Conservation (phyloP, 1,140 invertebrate species). For the Brachionus rotundiformis region DNA sequence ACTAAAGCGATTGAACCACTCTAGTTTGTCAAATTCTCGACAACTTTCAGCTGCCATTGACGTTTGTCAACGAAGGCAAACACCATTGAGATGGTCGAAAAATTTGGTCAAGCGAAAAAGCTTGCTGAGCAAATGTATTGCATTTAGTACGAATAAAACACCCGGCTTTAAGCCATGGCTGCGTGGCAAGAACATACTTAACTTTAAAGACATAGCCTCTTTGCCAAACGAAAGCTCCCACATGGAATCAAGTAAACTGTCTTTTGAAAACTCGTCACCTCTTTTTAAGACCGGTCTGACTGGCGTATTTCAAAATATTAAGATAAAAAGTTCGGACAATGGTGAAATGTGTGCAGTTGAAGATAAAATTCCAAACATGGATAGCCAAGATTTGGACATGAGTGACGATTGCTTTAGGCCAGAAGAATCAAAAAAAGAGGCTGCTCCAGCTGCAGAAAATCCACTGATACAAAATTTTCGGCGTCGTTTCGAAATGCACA, state of each 20-base stretch:
- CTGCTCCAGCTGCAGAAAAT: not conserved
- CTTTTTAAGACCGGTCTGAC: constrained; percentile 14
- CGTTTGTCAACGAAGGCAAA: constrained; percentile 49
- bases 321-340: not conserved
- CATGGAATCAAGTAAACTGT: constrained; percentile 14
- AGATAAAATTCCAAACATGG: not conserved
- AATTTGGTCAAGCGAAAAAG: not conserved
- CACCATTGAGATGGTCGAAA: constrained; percentile 49
- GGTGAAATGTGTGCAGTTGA: not conserved
- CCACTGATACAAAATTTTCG: constrained; percentile 38
- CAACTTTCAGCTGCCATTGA: constrained; percentile 40
- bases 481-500: constrained; percentile 47
- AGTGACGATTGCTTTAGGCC: constrained; percentile 2
- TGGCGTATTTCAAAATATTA: constrained; percentile 24
- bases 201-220: not conserved
- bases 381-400: constrained; percentile 11
- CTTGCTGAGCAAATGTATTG: constrained; percentile 4
- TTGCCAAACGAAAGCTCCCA: constrained; percentile 10
- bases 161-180: not conserved
- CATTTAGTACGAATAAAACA: constrained; percentile 15
- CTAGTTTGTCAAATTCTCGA: not conserved
- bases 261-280: constrained; percentile 19
- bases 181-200: constrained; percentile 32
- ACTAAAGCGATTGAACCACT: not conserved
- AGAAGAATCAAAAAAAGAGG: not conserved